phyloP scores from a whole-genome alignment of 2,113 vertebrate genomes.

The Lethenteron reissneri region DNA sequence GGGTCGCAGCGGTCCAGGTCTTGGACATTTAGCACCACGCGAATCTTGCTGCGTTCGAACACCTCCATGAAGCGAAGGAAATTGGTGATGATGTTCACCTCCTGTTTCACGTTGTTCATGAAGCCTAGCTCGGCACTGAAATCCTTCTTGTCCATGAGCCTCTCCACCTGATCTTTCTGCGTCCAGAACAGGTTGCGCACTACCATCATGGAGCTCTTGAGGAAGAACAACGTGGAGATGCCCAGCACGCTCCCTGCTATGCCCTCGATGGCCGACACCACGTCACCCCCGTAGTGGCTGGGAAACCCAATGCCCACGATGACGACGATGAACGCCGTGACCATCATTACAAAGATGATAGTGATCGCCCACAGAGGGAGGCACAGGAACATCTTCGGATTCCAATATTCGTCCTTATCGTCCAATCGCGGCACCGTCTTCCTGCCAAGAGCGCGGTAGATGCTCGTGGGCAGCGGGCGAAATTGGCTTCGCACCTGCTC shows the following conservation, averaged over 20 bases:
- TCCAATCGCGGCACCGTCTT: constrained; percentile 15
- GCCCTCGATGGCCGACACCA: constrained; percentile 20
- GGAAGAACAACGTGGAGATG: constrained; percentile 26
- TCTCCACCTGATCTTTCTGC: constrained; percentile 40
- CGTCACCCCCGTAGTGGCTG: background rate
- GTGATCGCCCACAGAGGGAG: constrained; percentile 25
- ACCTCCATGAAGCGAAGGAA: constrained; percentile 65
- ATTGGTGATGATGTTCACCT: constrained; percentile 40
- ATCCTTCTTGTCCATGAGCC: constrained; percentile 33
- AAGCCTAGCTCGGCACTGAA: constrained; percentile 54
- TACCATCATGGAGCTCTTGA: constrained; percentile 22
- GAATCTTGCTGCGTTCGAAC: constrained; percentile 45
- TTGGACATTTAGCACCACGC: constrained; percentile 56
- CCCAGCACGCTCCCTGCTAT: constrained; percentile 27
- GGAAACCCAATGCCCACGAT: constrained; percentile 14
- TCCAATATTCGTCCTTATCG: constrained; percentile 24
- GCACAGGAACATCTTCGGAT: constrained; percentile 29
- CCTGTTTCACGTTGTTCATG: constrained; percentile 59
- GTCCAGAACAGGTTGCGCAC: constrained; percentile 43
- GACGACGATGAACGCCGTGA: constrained; percentile 13
- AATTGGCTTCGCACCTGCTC: constrained; percentile 35
- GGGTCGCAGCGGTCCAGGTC: constrained; percentile 52
- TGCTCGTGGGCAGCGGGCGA: constrained; percentile 36
- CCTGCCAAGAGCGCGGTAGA: constrained; percentile 28
- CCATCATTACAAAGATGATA: constrained; percentile 10